Evolutionary conservation across 2,888 invertebrate genomes (phyloP).

Genomic region (Melipona beecheii): DNA sequence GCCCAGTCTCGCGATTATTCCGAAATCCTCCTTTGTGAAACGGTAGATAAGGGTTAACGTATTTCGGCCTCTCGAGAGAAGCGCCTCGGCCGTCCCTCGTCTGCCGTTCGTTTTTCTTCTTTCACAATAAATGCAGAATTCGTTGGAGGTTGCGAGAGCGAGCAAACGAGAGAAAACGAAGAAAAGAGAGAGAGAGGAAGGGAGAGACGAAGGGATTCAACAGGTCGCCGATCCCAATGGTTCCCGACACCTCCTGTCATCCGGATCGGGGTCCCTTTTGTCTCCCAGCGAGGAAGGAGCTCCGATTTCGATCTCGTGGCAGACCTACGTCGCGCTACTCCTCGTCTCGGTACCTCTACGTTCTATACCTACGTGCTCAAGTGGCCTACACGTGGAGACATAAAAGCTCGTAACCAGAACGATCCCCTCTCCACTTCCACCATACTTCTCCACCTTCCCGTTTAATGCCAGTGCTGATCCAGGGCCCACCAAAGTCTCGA

Average conservation of each 20-base stretch:
- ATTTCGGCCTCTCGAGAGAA: slow-evolving; percentile 46
- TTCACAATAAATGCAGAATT: slow-evolving; percentile 63
- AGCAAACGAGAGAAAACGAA: neutral
- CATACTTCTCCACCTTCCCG: neutral
- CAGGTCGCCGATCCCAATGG: slow-evolving; percentile 65
- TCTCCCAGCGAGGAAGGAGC: slow-evolving; percentile 70
- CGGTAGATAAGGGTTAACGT: slow-evolving; percentile 62
- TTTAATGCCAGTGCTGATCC: slow-evolving; percentile 3
- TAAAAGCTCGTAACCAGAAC: slow-evolving; percentile 70
- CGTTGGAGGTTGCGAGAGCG: slow-evolving; percentile 49
- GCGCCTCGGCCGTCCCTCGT: slow-evolving; percentile 7
- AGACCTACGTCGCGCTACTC: slow-evolving; percentile 60
- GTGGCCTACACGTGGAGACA: slow-evolving; percentile 64
- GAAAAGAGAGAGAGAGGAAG: neutral
- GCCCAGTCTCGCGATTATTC: slow-evolving; percentile 34
- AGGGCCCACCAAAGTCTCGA: slow-evolving; percentile 41
- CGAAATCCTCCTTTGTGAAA: slow-evolving; percentile 38
- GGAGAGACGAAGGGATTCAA: slow-evolving; percentile 51
- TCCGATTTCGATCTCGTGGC: slow-evolving; percentile 76
- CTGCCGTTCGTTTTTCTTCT: slow-evolving; percentile 49
- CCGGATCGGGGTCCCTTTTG: slow-evolving; percentile 65
- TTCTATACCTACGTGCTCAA: slow-evolving; percentile 66
- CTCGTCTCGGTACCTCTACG: slow-evolving; percentile 39
- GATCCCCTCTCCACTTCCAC: slow-evolving; percentile 50
- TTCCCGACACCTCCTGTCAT: slow-evolving; percentile 68